phyloP scores from a whole-genome alignment of 2,797 vertebrate species.

The Hybognathus amarus region DNA sequence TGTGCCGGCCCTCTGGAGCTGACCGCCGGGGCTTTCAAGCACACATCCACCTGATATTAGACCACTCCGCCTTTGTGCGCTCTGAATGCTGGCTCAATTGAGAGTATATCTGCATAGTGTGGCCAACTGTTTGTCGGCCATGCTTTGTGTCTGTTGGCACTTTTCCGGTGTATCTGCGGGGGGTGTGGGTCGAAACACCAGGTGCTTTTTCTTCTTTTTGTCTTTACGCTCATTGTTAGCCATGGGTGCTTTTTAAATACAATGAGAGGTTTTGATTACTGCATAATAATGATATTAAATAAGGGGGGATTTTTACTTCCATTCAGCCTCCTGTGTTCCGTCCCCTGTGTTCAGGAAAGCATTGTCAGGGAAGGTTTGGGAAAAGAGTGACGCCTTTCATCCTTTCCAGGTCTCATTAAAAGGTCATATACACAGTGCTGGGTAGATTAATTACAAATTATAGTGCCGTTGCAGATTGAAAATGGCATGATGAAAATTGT shows the following conservation, averaged over 20 bases:
- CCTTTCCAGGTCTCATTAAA: conserved; percentile 45
- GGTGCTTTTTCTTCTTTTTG: conserved; percentile 52
- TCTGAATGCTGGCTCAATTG: conserved; percentile 56
- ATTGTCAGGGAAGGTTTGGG: conserved; percentile 35
- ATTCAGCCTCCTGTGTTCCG: conserved; percentile 31
- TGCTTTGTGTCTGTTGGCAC: conserved; percentile 57
- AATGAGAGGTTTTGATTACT: conserved; percentile 53
- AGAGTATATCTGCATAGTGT: conserved; percentile 63
- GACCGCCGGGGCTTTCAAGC: conserved; percentile 58
- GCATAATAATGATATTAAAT: conserved; percentile 57
- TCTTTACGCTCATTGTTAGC: conserved; percentile 50
- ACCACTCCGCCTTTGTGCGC: conserved; percentile 56
- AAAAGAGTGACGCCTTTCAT: conserved; percentile 47
- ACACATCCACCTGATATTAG: conserved; percentile 59
- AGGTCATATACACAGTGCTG: conserved; percentile 15
- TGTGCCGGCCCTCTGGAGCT: conserved; percentile 52
- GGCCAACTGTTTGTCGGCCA: conserved; percentile 57
- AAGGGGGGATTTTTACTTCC: conserved; percentile 50
- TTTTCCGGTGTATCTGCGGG: conserved; percentile 46
- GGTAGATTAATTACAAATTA: neutral
- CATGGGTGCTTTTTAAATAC: conserved; percentile 51
- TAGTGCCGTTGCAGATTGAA: neutral
- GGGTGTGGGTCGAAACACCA: conserved; percentile 37
- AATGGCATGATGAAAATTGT: neutral
- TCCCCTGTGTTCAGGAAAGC: conserved; percentile 45